phyloP scores from a whole-genome alignment of 2,797 vertebrate species.

The Fistularia tabacaria region DNA sequence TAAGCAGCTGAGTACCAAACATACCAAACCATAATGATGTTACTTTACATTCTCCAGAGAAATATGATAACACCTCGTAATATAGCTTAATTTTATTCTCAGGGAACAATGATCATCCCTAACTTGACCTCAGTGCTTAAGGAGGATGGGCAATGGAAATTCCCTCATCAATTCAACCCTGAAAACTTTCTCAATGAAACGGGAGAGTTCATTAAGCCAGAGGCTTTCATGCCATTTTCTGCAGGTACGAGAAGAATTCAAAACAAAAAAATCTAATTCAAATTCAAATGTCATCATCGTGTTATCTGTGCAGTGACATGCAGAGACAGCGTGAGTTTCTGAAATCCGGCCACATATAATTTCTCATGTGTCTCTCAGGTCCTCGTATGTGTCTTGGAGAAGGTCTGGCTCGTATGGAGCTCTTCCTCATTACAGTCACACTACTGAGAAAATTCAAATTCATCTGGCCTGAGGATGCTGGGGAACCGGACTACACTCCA shows the following conservation, averaged over 20 bases:
- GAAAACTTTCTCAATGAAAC: slow-evolving; percentile 70
- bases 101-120: slow-evolving; percentile 72
- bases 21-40: too few species aligned
- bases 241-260: slow-evolving; percentile 42
- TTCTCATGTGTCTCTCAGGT: slow-evolving; percentile 37
- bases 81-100: neutral
- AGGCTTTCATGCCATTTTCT: slow-evolving; percentile 76
- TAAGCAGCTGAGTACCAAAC: too few species aligned
- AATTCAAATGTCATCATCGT: too few species aligned
- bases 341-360: neutral
- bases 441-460: slow-evolving; percentile 68
- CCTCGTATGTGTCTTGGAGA: slow-evolving; percentile 71
- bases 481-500: slow-evolving; percentile 61
- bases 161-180: slow-evolving; percentile 70
- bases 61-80: neutral
- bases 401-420: slow-evolving; percentile 74
- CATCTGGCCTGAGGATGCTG: slow-evolving; percentile 67
- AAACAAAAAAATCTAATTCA: too few species aligned
- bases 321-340: too few species aligned
- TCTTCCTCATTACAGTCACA: slow-evolving; percentile 68
- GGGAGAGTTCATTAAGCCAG: slow-evolving; percentile 71
- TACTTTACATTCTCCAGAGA: too few species aligned
- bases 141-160: slow-evolving; percentile 73
- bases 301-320: neutral
- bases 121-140: slow-evolving; percentile 61